Conservation (phyloP, 2,797 vertebrate genomes). For the Rhadinocentrus ornatus region DNA sequence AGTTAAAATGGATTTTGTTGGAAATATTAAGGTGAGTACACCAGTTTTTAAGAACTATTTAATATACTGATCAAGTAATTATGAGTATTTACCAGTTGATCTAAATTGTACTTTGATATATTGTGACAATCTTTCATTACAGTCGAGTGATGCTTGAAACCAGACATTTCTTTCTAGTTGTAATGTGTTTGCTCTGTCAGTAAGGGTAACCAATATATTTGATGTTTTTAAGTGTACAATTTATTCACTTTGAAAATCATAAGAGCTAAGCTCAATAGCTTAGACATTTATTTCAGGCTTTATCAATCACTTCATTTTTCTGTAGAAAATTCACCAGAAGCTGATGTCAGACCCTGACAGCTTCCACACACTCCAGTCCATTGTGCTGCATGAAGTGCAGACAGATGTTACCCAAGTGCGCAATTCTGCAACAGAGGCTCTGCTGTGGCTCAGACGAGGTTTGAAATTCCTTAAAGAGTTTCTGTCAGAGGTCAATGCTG, state of each 20-base stretch:
- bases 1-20: constrained; percentile 99
- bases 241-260: background rate
- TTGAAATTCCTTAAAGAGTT: constrained; percentile 97
- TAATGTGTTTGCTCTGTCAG: background rate
- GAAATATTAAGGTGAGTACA: constrained; percentile 95
- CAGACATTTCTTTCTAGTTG: background rate
- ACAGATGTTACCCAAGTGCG: constrained; percentile 87
- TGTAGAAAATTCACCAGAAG: constrained; percentile 97
- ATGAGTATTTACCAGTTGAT: background rate
- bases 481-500: constrained; percentile 90
- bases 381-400: constrained; percentile 91
- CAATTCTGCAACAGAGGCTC: constrained; percentile 96
- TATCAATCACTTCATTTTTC: background rate
- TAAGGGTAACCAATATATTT: background rate
- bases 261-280: background rate
- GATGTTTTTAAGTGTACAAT: background rate
- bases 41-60: background rate
- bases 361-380: constrained; percentile 95
- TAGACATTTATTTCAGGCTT: background rate
- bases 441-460: constrained; percentile 96
- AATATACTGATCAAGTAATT: constrained; percentile 3
- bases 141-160: background rate
- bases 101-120: background rate
- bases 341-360: constrained; percentile 88
- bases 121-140: background rate